These are phyloP conservation scores for Prinia subflava DNA, from an alignment of 2,113 vertebrate species.

Conservation along the genomic window DNA sequence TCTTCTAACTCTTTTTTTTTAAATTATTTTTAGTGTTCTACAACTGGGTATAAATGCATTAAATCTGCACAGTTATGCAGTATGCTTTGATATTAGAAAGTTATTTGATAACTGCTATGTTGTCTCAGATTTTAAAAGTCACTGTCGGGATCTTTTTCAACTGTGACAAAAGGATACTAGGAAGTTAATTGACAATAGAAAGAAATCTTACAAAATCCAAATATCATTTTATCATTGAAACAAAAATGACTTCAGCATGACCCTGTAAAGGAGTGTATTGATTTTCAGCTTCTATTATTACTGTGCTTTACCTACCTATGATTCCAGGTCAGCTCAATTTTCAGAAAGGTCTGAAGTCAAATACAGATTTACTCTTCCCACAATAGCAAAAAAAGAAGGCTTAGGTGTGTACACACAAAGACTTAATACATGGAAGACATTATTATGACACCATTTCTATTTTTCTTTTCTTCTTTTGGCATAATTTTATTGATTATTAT, in stretches of 20 bases:
- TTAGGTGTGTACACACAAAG: neutral
- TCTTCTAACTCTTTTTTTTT: neutral
- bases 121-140: neutral
- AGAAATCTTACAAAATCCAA: slow-evolving; percentile 58
- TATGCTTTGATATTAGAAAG: neutral
- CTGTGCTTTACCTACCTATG: slow-evolving; percentile 64
- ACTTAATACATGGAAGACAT: neutral
- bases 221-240: slow-evolving; percentile 67
- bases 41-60: neutral
- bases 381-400: slow-evolving; percentile 18
- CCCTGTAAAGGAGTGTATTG: slow-evolving; percentile 66
- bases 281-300: slow-evolving; percentile 72
- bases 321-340: slow-evolving; percentile 73
- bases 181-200: slow-evolving; percentile 58
- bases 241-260: slow-evolving; percentile 59
- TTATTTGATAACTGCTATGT: neutral
- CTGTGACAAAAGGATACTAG: neutral
- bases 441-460: neutral
- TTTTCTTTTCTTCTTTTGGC: neutral
- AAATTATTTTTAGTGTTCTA: neutral
- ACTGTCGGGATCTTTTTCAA: neutral
- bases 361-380: slow-evolving; percentile 62
- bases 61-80: neutral
- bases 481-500: neutral
- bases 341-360: slow-evolving; percentile 66